A percentile compares a stretch with the other conserved stretches of the same genome.
phyloP scores from a whole-genome alignment of 1,140 invertebrate genomes.

The Temnothorax longispinosus region DNA sequence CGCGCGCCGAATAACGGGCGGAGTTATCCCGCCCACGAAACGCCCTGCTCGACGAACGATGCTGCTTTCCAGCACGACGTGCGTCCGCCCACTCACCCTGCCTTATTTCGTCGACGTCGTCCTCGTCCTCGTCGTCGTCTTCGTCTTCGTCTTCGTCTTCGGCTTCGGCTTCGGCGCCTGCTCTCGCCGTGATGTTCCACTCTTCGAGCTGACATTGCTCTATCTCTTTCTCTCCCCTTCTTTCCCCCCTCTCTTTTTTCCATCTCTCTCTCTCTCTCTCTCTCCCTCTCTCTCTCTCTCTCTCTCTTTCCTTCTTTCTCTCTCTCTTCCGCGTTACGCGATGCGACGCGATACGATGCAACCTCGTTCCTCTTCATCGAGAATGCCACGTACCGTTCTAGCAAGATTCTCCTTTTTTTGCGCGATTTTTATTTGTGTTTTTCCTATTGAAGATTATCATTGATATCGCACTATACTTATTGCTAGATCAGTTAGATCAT shows the following conservation, averaged over 20 bases:
- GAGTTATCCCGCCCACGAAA: constrained; percentile 49
- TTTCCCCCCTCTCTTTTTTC: background rate
- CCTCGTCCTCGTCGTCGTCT: constrained; percentile 1
- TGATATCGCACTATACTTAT: background rate
- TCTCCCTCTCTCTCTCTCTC: background rate
- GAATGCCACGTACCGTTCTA: background rate
- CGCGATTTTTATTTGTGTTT: constrained; percentile 31
- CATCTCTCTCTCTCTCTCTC: background rate
- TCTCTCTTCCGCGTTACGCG: background rate
- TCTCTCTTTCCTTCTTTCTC: background rate
- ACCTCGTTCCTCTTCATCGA: constrained; percentile 57
- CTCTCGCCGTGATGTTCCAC: background rate
- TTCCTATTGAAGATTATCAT: background rate
- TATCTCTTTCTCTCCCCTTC: background rate
- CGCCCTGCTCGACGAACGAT: constrained; percentile 47
- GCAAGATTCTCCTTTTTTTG: constrained; percentile 11
- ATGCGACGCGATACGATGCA: constrained; percentile 50
- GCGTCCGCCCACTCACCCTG: constrained; percentile 50
- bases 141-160: background rate
- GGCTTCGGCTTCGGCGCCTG: background rate
- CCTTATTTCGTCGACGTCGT: constrained; percentile 33
- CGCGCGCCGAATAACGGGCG: constrained; percentile 66
- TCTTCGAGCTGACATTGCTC: constrained; percentile 18
- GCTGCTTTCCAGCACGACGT: background rate
- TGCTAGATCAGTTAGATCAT: too few relatives aligned